Evolutionary conservation across 2,888 invertebrate genomes (phyloP).

Genomic region (Anticlea derivata): DNA sequence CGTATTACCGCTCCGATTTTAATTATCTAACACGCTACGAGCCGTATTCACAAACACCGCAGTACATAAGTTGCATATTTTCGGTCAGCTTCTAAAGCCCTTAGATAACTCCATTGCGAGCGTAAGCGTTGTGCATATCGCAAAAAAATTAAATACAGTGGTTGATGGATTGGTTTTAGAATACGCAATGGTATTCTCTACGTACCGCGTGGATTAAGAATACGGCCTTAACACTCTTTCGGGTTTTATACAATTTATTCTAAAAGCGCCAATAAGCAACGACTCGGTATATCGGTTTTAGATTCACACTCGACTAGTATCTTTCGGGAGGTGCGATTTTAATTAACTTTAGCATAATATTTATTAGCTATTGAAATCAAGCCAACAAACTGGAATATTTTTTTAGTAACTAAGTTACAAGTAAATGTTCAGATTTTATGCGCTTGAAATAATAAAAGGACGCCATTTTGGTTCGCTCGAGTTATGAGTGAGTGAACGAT

Average conservation of each 20-base stretch:
- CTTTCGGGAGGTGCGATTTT: slow-evolving; percentile 47
- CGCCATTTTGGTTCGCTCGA: not conserved
- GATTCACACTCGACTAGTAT: slow-evolving; percentile 78
- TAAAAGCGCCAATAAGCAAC: slow-evolving; percentile 28
- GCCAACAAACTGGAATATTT: too few species aligned
- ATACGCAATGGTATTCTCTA: too few species aligned
- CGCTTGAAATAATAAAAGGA: not conserved
- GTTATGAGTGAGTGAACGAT: not conserved
- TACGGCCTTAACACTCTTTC: not conserved
- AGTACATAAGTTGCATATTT: not conserved
- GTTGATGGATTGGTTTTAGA: not conserved
- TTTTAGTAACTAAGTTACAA: too few species aligned
- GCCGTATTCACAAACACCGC: slow-evolving; percentile 1
- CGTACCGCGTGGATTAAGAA: not conserved
- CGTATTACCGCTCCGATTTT: slow-evolving; percentile 41
- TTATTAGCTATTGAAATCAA: too few species aligned
- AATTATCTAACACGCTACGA: slow-evolving; percentile 21
- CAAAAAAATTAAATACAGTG: too few species aligned
- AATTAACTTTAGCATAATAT: not conserved
- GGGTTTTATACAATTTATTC: slow-evolving; percentile 25
- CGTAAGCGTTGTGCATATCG: too few species aligned
- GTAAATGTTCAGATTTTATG: too few species aligned
- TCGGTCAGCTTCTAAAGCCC: too few species aligned
- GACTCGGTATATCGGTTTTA: slow-evolving; percentile 55
- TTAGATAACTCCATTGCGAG: too few species aligned